Percentiles rank a stretch among this genome's conserved stretches.
Evolutionary conservation across 2,888 invertebrate species (phyloP).

Genomic region (Diarsia rubi): DNA sequence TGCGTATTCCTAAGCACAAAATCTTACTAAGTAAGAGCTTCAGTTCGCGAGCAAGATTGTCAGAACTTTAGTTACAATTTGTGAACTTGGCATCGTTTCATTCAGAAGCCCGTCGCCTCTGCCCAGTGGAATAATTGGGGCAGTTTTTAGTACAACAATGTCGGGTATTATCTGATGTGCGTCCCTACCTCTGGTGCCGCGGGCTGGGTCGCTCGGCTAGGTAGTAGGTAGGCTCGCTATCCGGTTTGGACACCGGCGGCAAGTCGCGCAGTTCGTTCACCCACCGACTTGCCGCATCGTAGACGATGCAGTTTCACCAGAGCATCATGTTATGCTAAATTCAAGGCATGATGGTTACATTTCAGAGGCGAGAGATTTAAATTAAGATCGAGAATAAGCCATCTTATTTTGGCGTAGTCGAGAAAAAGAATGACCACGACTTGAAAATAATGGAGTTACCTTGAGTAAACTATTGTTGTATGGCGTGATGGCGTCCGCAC

Average conservation of each 20-base stretch:
- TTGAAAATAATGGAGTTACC: constrained; percentile 13
- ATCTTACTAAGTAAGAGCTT: background rate
- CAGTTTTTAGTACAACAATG: constrained; percentile 71
- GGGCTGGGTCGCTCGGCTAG: constrained; percentile 76
- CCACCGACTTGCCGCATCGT: constrained; percentile 80
- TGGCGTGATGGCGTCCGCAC: constrained; percentile 1
- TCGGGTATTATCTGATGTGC: constrained; percentile 60
- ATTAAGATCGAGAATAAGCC: background rate
- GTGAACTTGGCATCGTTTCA: constrained; percentile 12
- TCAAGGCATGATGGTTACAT: constrained; percentile 55
- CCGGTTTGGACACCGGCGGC: constrained; percentile 85
- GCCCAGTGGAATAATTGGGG: constrained; percentile 68
- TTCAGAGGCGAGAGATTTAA: constrained; percentile 41
- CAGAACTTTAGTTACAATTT: background rate
- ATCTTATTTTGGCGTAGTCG: constrained; percentile 4
- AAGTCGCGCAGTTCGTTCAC: constrained; percentile 86
- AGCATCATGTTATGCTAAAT: constrained; percentile 78
- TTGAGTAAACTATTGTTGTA: constrained; percentile 15
- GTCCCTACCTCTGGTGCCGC: constrained; percentile 63
- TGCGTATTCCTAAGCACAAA: background rate
- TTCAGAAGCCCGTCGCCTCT: constrained; percentile 12
- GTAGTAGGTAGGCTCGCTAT: constrained; percentile 84
- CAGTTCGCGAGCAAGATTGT: background rate
- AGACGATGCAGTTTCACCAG: constrained; percentile 83
- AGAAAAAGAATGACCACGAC: background rate